Evolutionary conservation across 2,113 vertebrate genomes (phyloP).

Genomic region (Oxyura jamaicensis): DNA sequence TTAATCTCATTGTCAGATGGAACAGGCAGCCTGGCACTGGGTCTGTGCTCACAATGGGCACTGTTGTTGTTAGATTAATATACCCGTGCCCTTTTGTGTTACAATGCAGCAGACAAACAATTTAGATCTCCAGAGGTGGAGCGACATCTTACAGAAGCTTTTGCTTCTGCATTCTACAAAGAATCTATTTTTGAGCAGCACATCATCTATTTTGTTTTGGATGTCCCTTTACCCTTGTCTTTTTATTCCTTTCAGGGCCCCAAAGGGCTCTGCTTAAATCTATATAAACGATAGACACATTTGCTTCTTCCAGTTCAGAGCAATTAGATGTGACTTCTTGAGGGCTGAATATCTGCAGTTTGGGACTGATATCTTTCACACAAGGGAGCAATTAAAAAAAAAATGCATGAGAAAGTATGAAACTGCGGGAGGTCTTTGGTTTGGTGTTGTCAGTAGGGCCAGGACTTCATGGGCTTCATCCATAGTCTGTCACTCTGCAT

Average conservation of each 20-base stretch:
- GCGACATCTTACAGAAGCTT: slow-evolving; percentile 4
- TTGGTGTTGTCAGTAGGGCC: no score
- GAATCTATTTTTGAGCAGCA: background rate
- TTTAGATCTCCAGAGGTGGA: slow-evolving; percentile 40
- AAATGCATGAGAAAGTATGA: background rate
- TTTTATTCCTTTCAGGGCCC: background rate
- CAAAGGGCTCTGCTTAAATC: background rate
- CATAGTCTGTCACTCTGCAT: background rate
- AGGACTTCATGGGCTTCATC: background rate
- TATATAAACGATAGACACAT: background rate
- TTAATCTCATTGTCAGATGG: slow-evolving; percentile 51
- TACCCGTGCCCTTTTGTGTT: slow-evolving; percentile 51
- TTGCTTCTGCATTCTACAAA: background rate
- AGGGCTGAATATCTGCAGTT: background rate
- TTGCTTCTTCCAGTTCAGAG: background rate
- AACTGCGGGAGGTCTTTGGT: background rate
- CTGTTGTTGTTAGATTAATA: slow-evolving; percentile 51
- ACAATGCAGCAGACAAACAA: slow-evolving; percentile 52
- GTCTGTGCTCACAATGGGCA: slow-evolving; percentile 41
- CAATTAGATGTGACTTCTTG: background rate
- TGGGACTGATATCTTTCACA: background rate
- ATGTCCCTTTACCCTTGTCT: background rate
- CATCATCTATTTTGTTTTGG: background rate
- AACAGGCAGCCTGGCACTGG: slow-evolving; percentile 61
- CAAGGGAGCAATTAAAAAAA: background rate